These are phyloP conservation scores for Leptinotarsa texana DNA, from an alignment of 1,140 invertebrate species.

Conservation along the genomic window DNA sequence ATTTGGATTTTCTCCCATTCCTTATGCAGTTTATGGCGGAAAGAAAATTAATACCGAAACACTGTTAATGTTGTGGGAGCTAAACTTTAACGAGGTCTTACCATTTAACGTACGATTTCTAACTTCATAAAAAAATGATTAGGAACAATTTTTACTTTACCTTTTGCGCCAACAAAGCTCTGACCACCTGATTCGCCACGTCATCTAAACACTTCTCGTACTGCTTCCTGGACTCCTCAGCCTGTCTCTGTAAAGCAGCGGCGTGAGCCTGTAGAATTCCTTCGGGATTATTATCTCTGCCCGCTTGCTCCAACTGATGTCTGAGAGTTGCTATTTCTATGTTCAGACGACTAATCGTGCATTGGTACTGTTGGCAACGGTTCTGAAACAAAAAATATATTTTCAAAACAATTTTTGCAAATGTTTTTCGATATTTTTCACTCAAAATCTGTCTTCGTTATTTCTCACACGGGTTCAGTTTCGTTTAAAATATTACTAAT, in stretches of 20 bases:
- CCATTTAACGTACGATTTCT: too few species aligned
- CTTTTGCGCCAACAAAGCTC: constrained; percentile 81
- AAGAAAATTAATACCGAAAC: too few species aligned
- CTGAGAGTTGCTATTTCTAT: constrained; percentile 76
- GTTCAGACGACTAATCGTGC: constrained; percentile 70
- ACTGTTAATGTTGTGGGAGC: too few species aligned
- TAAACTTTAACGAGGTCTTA: too few species aligned
- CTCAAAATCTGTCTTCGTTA: too few species aligned
- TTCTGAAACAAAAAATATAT: constrained; percentile 60
- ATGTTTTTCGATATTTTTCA: too few species aligned
- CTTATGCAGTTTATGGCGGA: too few species aligned
- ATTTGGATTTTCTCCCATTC: too few species aligned
- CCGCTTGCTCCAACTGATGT: constrained; percentile 65
- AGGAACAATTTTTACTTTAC: constrained; percentile 55
- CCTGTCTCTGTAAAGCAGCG: constrained; percentile 58
- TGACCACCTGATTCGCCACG: constrained; percentile 78
- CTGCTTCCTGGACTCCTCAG: constrained; percentile 68
- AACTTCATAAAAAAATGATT: too few species aligned
- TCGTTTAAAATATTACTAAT: too few species aligned
- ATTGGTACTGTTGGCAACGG: constrained; percentile 74
- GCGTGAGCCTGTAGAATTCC: constrained; percentile 60
- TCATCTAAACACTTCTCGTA: constrained; percentile 79
- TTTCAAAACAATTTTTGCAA: background rate
- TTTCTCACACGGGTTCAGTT: too few species aligned
- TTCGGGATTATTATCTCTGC: constrained; percentile 62